These are phyloP conservation scores for Gastrophryne carolinensis DNA, from an alignment of 2,797 vertebrate species.

Conservation along the genomic window DNA sequence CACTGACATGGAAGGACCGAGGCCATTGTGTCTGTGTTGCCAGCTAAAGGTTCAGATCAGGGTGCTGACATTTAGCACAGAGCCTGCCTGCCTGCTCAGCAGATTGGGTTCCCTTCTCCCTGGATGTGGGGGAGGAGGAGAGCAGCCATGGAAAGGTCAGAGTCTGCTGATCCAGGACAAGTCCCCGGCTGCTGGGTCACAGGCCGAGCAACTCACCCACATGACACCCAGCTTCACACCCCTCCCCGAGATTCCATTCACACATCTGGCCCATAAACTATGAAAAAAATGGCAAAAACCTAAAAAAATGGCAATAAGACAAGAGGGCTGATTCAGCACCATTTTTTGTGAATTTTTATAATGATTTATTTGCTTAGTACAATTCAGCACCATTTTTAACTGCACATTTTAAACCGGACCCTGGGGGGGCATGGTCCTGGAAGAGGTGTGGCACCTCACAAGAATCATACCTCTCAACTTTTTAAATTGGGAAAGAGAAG, in stretches of 20 bases:
- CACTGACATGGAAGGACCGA: not conserved
- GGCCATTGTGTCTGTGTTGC: not conserved
- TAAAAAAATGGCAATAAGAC: no score
- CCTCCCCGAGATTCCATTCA: not conserved
- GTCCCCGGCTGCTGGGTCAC: not conserved
- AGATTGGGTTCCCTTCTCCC: constrained; percentile 69
- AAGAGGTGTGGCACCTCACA: no score
- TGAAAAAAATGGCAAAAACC: no score
- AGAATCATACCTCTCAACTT: no score
- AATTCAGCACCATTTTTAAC: no score
- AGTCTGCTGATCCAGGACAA: constrained; percentile 15
- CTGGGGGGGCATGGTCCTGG: no score
- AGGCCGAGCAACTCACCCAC: not conserved
- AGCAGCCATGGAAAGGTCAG: constrained; percentile 38
- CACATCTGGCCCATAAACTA: no score
- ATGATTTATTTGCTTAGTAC: no score
- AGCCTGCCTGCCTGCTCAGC: constrained; percentile 62
- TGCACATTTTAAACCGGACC: no score
- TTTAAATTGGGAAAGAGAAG: no score
- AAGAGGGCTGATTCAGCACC: no score
- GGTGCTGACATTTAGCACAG: constrained; percentile 61
- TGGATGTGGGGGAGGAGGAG: not conserved
- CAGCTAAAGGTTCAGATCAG: constrained; percentile 60
- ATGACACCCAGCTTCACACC: not conserved
- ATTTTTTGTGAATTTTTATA: no score